Percentiles rank a stretch among this genome's conserved stretches.
phyloP scores from a whole-genome alignment of 2,113 vertebrate genomes.

The Archilochus colubris region DNA sequence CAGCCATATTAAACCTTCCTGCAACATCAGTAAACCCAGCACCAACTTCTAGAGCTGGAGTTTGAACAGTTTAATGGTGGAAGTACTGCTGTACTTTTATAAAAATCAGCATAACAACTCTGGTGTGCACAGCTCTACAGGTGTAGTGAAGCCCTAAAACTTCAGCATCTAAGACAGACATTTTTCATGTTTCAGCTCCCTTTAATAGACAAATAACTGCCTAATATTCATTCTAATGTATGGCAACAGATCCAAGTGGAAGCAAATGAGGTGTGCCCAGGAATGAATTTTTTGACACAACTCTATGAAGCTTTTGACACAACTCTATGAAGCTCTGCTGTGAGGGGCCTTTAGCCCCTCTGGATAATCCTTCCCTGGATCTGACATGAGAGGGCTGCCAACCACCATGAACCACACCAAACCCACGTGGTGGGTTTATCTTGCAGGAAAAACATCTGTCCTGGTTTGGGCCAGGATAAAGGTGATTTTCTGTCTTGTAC shows the following conservation, averaged over 20 bases:
- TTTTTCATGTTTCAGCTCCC: not conserved
- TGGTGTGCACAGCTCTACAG: not conserved
- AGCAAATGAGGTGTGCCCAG: not conserved
- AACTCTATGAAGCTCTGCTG: not conserved
- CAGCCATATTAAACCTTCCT: not conserved
- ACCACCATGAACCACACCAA: not conserved
- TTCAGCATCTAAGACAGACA: not conserved
- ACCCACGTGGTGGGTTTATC: not conserved
- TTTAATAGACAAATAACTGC: not conserved
- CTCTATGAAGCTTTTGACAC: not conserved
- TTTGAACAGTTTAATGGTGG: not conserved
- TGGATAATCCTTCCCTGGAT: not conserved
- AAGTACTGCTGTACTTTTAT: not conserved
- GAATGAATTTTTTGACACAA: not conserved
- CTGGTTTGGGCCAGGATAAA: too few species aligned
- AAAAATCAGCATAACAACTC: not conserved
- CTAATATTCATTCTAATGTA: not conserved
- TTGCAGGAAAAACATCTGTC: not conserved
- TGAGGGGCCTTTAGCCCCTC: not conserved
- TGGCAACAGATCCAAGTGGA: not conserved
- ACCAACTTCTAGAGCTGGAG: not conserved
- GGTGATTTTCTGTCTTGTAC: too few species aligned
- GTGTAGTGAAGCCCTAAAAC: not conserved
- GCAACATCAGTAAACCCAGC: not conserved
- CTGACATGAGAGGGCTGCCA: not conserved